Percentiles rank a stretch among this genome's conserved stretches.
These are phyloP conservation scores for Zaprionus lineosus DNA, from an alignment of 2,888 invertebrate species.

Conservation along the genomic window DNA sequence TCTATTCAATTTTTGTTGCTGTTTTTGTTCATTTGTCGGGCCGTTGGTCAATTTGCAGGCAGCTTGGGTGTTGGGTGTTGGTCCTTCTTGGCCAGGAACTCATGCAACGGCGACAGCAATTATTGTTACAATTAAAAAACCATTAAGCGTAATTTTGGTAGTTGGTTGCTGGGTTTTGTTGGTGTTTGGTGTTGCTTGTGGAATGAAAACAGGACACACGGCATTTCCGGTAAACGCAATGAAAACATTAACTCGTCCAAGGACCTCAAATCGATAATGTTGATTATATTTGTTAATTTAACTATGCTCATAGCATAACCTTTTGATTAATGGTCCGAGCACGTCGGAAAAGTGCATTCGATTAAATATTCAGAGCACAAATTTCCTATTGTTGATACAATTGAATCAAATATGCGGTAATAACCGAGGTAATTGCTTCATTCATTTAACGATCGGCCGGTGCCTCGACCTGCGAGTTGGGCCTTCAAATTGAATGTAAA, in stretches of 20 bases:
- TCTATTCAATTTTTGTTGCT: background rate
- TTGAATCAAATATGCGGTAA: constrained; percentile 57
- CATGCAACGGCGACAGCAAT: constrained; percentile 75
- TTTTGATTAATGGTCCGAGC: too few species aligned
- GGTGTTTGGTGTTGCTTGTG: constrained; percentile 21
- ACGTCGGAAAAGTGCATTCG: background rate
- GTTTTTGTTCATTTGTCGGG: constrained; percentile 6
- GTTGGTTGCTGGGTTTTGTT: too few species aligned
- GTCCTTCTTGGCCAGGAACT: constrained; percentile 19
- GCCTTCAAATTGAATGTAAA: constrained; percentile 39
- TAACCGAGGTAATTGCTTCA: constrained; percentile 72
- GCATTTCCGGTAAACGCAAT: constrained; percentile 69
- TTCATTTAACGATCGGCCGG: constrained; percentile 68
- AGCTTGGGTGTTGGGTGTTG: constrained; percentile 25
- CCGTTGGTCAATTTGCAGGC: constrained; percentile 58
- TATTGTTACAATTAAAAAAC: constrained; percentile 81
- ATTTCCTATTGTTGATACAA: constrained; percentile 18
- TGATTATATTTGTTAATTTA: constrained; percentile 1
- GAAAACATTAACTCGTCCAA: constrained; percentile 56
- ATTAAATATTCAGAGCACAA: background rate
- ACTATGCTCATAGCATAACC: too few species aligned
- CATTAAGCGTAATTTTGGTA: constrained; percentile 79
- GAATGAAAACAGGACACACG: constrained; percentile 34
- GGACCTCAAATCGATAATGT: background rate
- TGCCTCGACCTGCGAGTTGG: constrained; percentile 30